These are phyloP conservation scores for Teleopsis dalmanni DNA, from an alignment of 1,140 invertebrate genomes.

Conservation along the genomic window DNA sequence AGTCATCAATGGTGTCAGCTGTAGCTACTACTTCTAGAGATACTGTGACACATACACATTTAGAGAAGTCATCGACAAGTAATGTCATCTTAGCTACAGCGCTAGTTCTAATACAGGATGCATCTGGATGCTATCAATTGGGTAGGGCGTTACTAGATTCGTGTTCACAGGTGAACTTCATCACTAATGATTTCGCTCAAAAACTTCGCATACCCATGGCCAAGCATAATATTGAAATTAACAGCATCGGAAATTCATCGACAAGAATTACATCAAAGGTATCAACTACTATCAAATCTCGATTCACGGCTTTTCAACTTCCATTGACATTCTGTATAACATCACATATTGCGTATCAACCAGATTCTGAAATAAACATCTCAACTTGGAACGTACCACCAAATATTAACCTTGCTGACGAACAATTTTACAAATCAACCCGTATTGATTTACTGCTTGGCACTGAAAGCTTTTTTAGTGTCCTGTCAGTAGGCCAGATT, in stretches of 20 bases:
- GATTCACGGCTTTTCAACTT: slow-evolving; percentile 1
- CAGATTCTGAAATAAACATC: slow-evolving; percentile 4
- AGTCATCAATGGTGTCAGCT: too few species aligned
- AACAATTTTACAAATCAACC: background rate
- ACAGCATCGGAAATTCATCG: background rate
- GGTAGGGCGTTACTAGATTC: too few species aligned
- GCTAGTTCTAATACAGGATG: too few species aligned
- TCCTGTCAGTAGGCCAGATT: slow-evolving; percentile 11
- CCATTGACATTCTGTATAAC: background rate
- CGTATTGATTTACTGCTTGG: slow-evolving; percentile 4
- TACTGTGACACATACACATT: too few species aligned
- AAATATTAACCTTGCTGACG: background rate
- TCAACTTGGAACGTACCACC: background rate
- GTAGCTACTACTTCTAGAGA: too few species aligned
- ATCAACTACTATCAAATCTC: background rate
- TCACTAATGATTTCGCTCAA: too few species aligned
- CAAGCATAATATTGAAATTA: background rate
- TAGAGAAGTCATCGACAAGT: too few species aligned
- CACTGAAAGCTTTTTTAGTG: slow-evolving; percentile 11
- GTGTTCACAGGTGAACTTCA: too few species aligned
- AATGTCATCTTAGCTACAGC: too few species aligned
- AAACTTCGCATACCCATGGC: too few species aligned
- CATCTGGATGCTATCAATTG: too few species aligned
- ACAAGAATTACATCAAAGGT: background rate
- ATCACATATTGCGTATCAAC: slow-evolving; percentile 1